Percentiles rank a stretch among this genome's conserved stretches.
Evolutionary conservation across 1,140 invertebrate genomes (phyloP).

Genomic region (Calosoma granatense): DNA sequence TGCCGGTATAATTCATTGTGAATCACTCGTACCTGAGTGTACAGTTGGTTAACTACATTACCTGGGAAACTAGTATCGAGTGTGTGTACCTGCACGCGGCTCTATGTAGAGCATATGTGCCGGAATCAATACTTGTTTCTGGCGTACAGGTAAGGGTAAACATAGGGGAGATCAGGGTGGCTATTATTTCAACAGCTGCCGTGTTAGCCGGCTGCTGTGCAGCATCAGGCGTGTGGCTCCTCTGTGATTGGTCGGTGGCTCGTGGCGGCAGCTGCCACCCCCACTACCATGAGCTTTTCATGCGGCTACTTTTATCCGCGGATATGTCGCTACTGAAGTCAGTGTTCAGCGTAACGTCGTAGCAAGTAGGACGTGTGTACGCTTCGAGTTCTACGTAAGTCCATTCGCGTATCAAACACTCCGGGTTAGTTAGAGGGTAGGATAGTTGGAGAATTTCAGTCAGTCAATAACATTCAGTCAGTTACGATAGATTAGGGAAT

Average conservation of each 20-base stretch:
- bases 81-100: not conserved
- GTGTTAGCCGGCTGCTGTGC: slow-evolving; percentile 24
- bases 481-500: too few species aligned
- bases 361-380: not conserved
- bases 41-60: not conserved
- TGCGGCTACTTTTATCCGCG: slow-evolving; percentile 5
- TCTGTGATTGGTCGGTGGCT: slow-evolving; percentile 25
- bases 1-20: not conserved
- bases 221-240: slow-evolving; percentile 28
- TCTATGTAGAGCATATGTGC: not conserved
- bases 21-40: not conserved
- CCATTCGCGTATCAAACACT: too few species aligned
- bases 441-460: too few species aligned
- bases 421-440: too few species aligned
- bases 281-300: not conserved
- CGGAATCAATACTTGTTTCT: not conserved
- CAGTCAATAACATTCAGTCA: too few species aligned
- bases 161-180: slow-evolving; percentile 3
- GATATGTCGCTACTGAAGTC: not conserved
- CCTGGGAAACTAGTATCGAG: not conserved
- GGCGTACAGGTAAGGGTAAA: slow-evolving; percentile 1
- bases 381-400: not conserved
- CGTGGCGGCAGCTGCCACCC: slow-evolving; percentile 26
- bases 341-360: not conserved
- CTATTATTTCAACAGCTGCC: slow-evolving; percentile 7